A percentile compares a stretch with the other conserved stretches of the same genome.
Conservation (phyloP, 2,113 vertebrate species). For the Sylvilagus bachmani region DNA sequence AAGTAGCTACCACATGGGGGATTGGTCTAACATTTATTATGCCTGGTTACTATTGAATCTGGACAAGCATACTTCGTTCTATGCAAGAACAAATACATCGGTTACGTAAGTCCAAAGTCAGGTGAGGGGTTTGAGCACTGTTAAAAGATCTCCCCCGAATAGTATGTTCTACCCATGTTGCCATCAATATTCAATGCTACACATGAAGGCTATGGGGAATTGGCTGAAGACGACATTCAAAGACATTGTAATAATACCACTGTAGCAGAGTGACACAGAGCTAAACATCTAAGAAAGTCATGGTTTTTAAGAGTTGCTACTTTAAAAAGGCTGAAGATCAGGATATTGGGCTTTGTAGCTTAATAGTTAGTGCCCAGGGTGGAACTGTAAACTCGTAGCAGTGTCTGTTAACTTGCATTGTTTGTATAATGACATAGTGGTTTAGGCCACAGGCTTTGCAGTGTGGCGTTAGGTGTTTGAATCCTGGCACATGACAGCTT, state of each 20-base stretch:
- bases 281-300: not conserved
- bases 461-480: not conserved
- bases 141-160: not conserved
- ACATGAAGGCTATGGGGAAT: not conserved
- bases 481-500: not conserved
- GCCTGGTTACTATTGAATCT: not conserved
- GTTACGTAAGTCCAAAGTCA: not conserved
- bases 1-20: not conserved
- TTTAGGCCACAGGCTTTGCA: not conserved
- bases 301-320: not conserved
- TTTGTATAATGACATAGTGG: no score
- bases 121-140: not conserved
- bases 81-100: not conserved
- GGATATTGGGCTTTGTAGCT: not conserved
- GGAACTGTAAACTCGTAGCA: not conserved
- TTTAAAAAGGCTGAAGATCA: not conserved
- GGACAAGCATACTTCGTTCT: not conserved
- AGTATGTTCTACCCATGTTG: not conserved
- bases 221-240: conserved; percentile 30
- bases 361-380: not conserved
- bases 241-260: conserved; percentile 34
- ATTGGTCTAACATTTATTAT: not conserved
- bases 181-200: not conserved
- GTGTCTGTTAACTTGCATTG: not conserved
- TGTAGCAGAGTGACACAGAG: not conserved